Evolutionary conservation across 2,888 invertebrate species (phyloP), one percentile per base, ranked within the genome.

Genomic region (Apantesis nais): DNA sequence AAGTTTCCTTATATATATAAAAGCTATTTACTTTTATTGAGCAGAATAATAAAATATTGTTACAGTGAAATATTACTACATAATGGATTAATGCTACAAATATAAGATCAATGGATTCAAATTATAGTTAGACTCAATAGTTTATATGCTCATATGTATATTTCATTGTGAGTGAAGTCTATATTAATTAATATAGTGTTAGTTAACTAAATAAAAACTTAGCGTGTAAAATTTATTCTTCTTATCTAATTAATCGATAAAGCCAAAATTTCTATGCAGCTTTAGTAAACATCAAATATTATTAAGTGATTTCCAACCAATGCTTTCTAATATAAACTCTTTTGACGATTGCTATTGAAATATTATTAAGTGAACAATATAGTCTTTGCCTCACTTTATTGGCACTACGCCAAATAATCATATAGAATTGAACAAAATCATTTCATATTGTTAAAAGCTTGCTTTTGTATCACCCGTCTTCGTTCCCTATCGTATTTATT

Each of bases 371-470:
- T 78, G 71, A 68, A 76, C 69, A 68, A 70, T 81, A 66, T 70
- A 78, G 72, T 70, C 76, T 64, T 19, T 14, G 64, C 63, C 31
- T 39, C 41, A 29, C 48, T 74, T 68, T 25, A 60, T 75, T 78
- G 78, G 78, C 81, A 61, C 14, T 16, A 25, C 34, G 79, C 79
- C 81, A 78, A n/a, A n/a, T n/a, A 52, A 34, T 60, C 37, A 66
- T 81, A 66, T 61, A 70, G 62, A 22, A 12, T 44, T 2, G 34
- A 61, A 25, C 48, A 29, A 48, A 61, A 65, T 48, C 16, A 41
- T 22, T 64, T 62, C 29, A 62, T 29, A 55, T 55, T 55, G 19
- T 66, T 9, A 58, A 39, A 66, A 66, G n/a, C 41, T 29, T 60
- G 39, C 41, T 58, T 58, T 8, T 25, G 2, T 29, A 58, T 66